Conservation (phyloP, 2,113 vertebrate species). For the Fukomys damarensis region DNA sequence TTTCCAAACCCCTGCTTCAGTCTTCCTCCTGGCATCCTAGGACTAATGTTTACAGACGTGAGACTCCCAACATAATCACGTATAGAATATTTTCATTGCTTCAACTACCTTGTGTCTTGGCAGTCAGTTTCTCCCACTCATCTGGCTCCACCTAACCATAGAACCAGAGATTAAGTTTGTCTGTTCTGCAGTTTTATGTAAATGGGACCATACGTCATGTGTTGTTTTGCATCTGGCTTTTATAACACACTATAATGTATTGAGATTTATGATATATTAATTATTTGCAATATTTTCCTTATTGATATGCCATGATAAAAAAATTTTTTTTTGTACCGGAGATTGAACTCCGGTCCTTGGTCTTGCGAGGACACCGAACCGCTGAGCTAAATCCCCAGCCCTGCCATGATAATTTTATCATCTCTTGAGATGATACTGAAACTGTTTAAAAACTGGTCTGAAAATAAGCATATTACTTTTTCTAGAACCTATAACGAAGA, state of each 20-base stretch:
- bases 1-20: too few relatives aligned
- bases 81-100: not conserved
- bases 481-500: not conserved
- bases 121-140: not conserved
- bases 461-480: not conserved
- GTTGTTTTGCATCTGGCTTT: not conserved
- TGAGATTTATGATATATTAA: not conserved
- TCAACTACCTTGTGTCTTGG: not conserved
- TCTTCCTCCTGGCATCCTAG: too few relatives aligned
- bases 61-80: not conserved
- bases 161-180: not conserved
- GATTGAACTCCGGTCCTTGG: too few relatives aligned
- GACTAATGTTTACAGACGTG: not conserved
- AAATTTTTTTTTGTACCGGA: too few relatives aligned
- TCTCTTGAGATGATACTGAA: not conserved
- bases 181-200: conserved; percentile 5
- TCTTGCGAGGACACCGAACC: too few relatives aligned
- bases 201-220: not conserved
- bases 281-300: not conserved
- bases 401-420: too few relatives aligned
- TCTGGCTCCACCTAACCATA: not conserved
- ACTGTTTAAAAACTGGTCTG: not conserved
- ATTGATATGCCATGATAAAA: too few relatives aligned
- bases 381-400: too few relatives aligned
- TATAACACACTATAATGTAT: not conserved